phyloP scores from a whole-genome alignment of 2,797 vertebrate species.

The Rhinoraja longicauda region DNA sequence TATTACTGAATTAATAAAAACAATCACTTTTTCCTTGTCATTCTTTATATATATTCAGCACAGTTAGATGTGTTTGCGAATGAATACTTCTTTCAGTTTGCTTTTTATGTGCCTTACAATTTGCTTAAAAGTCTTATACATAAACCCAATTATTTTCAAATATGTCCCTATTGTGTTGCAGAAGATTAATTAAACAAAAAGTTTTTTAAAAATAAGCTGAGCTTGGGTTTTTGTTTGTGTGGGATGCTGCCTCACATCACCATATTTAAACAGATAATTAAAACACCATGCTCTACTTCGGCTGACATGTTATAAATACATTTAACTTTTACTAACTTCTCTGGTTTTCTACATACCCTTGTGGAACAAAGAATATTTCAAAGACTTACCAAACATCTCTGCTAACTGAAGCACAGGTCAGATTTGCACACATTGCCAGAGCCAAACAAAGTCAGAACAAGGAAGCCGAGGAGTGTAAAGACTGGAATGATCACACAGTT shows the following conservation, averaged over 20 bases:
- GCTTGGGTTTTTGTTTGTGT: not conserved
- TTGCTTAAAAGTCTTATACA: too few relatives aligned
- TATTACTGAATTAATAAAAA: not conserved
- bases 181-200: not conserved
- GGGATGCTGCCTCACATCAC: not conserved
- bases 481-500: conserved; percentile 4
- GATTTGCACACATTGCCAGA: not conserved
- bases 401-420: not conserved
- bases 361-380: not conserved
- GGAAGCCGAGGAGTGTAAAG: not conserved
- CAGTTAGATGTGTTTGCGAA: not conserved
- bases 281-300: not conserved
- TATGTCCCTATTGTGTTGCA: not conserved
- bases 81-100: not conserved
- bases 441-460: not conserved
- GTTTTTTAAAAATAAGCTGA: not conserved
- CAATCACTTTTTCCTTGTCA: not conserved
- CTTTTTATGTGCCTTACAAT: not conserved
- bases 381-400: not conserved
- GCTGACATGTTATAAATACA: not conserved
- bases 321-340: not conserved
- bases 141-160: not conserved
- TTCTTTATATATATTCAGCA: not conserved
- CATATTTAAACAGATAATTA: not conserved
- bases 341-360: not conserved